Conservation (phyloP, 2,797 vertebrate genomes). For the Hypotaenidia philippensis region DNA sequence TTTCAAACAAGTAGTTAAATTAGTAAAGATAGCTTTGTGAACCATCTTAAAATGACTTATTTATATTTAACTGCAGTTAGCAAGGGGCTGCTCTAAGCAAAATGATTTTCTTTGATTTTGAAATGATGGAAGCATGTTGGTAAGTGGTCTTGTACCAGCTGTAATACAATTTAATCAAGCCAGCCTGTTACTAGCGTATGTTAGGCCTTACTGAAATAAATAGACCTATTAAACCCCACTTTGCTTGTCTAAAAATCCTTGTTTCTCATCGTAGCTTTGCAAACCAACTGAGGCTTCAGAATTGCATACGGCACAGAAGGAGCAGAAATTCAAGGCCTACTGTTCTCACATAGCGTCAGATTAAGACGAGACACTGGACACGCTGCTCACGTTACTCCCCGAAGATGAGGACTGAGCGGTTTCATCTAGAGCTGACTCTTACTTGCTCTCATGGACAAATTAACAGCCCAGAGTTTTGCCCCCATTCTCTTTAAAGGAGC, state of each 20-base stretch:
- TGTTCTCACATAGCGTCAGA: too few species aligned
- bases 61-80: neutral
- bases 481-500: neutral
- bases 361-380: neutral
- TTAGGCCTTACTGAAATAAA: neutral
- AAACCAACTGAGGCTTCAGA: neutral
- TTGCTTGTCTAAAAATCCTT: neutral
- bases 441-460: neutral
- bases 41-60: neutral
- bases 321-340: neutral
- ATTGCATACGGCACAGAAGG: neutral
- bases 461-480: neutral
- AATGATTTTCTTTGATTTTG: neutral
- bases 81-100: neutral
- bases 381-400: fast-evolving
- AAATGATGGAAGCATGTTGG: neutral
- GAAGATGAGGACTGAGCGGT: neutral
- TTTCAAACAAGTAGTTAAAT: constrained; percentile 7
- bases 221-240: neutral
- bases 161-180: neutral
- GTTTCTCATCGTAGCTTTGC: neutral
- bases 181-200: neutral
- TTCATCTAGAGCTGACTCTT: neutral
- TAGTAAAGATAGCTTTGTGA: neutral
- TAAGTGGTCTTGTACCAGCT: neutral